Base-by-base conservation (phyloP, 2,888 invertebrate genomes). In the Cephus rjabovi region DNA sequence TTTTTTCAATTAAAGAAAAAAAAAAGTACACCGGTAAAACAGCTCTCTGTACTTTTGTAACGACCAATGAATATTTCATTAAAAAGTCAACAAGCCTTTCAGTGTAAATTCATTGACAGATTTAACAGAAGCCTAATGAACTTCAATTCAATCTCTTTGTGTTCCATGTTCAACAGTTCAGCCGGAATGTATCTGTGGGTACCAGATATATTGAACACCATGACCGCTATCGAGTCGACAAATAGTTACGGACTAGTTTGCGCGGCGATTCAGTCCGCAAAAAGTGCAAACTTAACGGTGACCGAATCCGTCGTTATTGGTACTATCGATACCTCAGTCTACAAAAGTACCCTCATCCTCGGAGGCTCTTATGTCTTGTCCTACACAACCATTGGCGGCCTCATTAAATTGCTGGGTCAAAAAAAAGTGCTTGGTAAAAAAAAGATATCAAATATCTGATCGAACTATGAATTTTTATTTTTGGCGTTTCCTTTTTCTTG, bases 111-210 rank as follows among this genome's bases (percentile, higher is more conserved):
- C 40, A 35, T 70, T n/a, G n/a, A 15, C 3, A 69, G 11, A 34
- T 68, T 33, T 11, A 75, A 35, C 75, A 34, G 33, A 23, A 75
- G n/a, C n/a, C 12, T 34, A 68, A 37, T 68, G 40, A 68, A 75
- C 40, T 75, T 34, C 34, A n/a, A 75, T 23, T 11, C 15, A 40
- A 34, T 68, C 68, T 68, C 68, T 4, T 12, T n/a, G 75, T 15
- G 30, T 75, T 75, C 11, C 31, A 75, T 68, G 33, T 31, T 33
- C 12, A 71, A 71, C 71, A 77, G 77, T 74, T 77, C 77, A 30
- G 37, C 31, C 0, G 77, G 77, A 11, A 69, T 77, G 75, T 77
- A 77, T 69, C 75, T 77, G 34, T 77, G 77, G 77, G 34, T 75
- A 6, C 77, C 77, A 35, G 71, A 69, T n/a, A 30, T 77, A 15